Evolutionary conservation across 2,797 vertebrate species (phyloP), one percentile per base, ranked within the genome.

Genomic region (Hippocampus kuda): DNA sequence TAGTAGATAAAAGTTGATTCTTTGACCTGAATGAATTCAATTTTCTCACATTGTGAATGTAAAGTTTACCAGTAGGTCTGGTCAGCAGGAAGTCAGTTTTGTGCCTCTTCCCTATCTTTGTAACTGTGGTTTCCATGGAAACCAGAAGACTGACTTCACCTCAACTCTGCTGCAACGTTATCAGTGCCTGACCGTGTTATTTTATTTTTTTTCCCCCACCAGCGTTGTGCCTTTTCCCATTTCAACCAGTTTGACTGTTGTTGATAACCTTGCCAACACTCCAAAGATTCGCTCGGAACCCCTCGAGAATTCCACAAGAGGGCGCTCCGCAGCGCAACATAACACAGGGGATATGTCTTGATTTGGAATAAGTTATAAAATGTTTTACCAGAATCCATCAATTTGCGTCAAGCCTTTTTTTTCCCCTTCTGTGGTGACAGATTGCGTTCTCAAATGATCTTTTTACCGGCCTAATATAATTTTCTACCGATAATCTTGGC

Each of bases 311-410:
- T 79, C 79, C 80, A 79, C 72, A 76, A 77, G 78, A 81, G 81
- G 83, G 80, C 30, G 75, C 81, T 76, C 67, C 66, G 68, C 63
- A 77, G 75, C 76, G 74, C 72, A 85, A 79, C 75, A 72, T 70
- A 77, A 38, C 75, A 81, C 76, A 54, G 80, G 78, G 82, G 74
- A 84, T 79, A 84, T 66, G 73, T 77, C 84, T 73, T 87, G 84
- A 84, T 82, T 88, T 89, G 82, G 81, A 73, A 84, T 79, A 85
- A 71, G 79, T 86, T 86, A 89, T 85, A 89, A 88, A 88, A 85
- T 74, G 78, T 84, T 88, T 81, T 81, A 81, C 77, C 79, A 84
- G 79, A 88, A 83, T 82, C 73, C 74, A 81, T 68, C 49, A 26
- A 57, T 15, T 26, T 77, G 41, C 69, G 74, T 67, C 53, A 34